Evolutionary conservation across 1,140 invertebrate genomes (phyloP).

Genomic region (Hirudo medicinalis): DNA sequence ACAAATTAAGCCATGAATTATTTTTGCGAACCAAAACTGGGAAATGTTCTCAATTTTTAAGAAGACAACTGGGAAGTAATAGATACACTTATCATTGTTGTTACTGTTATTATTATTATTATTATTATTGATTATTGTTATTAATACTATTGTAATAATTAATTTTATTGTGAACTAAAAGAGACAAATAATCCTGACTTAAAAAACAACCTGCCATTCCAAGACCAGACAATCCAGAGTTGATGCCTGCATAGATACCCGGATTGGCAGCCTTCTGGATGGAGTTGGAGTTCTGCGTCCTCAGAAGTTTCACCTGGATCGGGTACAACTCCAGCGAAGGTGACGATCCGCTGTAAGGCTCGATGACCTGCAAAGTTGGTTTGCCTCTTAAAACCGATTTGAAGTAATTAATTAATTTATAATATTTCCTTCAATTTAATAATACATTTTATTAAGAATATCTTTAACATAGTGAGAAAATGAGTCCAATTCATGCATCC

Average conservation of each 20-base stretch:
- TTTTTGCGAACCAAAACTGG: not conserved
- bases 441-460: no score
- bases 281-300: constrained; percentile 47
- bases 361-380: constrained; percentile 15
- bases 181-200: no score
- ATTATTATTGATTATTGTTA: not conserved
- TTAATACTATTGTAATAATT: not conserved
- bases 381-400: no score
- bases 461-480: no score
- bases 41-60: not conserved
- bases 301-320: constrained; percentile 55
- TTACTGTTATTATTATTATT: not conserved
- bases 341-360: constrained; percentile 29
- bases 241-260: no score
- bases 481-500: no score
- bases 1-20: not conserved
- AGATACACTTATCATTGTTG: not conserved
- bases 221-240: no score
- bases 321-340: constrained; percentile 71
- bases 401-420: no score
- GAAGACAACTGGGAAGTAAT: not conserved
- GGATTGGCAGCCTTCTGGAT: no score
- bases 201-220: no score
- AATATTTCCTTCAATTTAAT: no score
- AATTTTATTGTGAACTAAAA: not conserved